Evolutionary conservation across 1,140 invertebrate species (phyloP).

Genomic region (Tachypleus tridentatus): DNA sequence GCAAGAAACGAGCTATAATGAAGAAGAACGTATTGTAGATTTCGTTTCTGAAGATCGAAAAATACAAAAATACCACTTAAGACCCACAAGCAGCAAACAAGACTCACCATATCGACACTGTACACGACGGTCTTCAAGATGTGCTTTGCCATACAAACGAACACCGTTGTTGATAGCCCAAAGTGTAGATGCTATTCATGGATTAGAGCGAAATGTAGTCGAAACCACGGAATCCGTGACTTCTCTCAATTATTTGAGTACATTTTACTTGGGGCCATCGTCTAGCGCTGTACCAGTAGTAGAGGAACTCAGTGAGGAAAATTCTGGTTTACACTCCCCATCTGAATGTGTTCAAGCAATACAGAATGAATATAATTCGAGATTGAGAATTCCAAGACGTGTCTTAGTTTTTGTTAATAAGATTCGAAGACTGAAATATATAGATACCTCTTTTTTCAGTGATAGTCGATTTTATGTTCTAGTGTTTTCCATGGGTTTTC

Average conservation of each 20-base stretch:
- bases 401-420: too few relatives aligned
- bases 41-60: too few relatives aligned
- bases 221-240: constrained; percentile 5
- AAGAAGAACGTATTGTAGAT: too few relatives aligned
- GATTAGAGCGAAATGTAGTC: background rate
- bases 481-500: constrained; percentile 20
- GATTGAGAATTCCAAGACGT: too few relatives aligned
- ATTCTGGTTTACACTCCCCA: too few relatives aligned
- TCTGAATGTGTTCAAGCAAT: too few relatives aligned
- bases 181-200: background rate
- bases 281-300: constrained; percentile 14
- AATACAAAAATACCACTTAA: too few relatives aligned
- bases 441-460: constrained; percentile 20
- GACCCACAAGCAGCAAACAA: too few relatives aligned
- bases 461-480: constrained; percentile 20
- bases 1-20: too few relatives aligned
- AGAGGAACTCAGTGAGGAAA: constrained; percentile 14
- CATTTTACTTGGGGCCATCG: constrained; percentile 20
- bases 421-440: background rate
- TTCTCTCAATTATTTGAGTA: constrained; percentile 21
- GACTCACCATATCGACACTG: too few relatives aligned
- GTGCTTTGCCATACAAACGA: background rate
- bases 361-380: too few relatives aligned
- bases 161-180: background rate
- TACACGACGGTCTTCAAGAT: too few relatives aligned